Percentiles rank a stretch among this genome's conserved stretches.
Conservation (phyloP, 2,888 invertebrate species). For the Brenthis daphne region DNA sequence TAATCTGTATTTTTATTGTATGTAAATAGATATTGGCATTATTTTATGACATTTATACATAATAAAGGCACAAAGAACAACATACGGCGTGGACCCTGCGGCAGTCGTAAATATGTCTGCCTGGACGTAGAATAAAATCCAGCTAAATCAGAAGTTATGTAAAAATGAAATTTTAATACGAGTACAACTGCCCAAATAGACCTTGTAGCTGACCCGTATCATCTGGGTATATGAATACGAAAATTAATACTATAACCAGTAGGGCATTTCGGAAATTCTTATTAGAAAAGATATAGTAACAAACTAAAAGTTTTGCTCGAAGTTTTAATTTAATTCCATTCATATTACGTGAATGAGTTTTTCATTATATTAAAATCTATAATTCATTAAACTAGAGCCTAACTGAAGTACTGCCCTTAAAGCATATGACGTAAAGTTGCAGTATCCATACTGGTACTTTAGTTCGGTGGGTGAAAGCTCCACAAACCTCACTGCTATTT, state of each 20-base stretch:
- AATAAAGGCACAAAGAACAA: not conserved
- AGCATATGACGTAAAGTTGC: no score
- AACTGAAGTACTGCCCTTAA: no score
- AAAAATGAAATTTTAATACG: conserved; percentile 17
- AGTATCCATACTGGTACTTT: no score
- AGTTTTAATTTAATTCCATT: not conserved
- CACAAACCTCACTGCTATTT: no score
- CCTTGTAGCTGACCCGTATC: conserved; percentile 10
- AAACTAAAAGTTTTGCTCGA: not conserved
- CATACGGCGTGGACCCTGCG: not conserved
- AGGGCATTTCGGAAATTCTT: not conserved
- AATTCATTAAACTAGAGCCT: no score
- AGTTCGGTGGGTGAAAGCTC: no score
- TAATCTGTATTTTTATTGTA: no score
- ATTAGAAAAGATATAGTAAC: not conserved
- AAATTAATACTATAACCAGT: not conserved
- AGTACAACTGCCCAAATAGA: not conserved
- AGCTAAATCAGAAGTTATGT: conserved; percentile 21
- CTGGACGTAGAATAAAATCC: conserved; percentile 12
- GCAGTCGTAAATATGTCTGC: conserved; percentile 14
- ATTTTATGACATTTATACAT: not conserved
- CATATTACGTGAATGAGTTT: no score
- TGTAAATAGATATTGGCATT: no score
- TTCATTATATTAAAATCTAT: no score
- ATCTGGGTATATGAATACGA: conserved; percentile 8